These are phyloP conservation scores for Petroica traversi DNA, from an alignment of 2,113 vertebrate genomes.

Conservation along the genomic window DNA sequence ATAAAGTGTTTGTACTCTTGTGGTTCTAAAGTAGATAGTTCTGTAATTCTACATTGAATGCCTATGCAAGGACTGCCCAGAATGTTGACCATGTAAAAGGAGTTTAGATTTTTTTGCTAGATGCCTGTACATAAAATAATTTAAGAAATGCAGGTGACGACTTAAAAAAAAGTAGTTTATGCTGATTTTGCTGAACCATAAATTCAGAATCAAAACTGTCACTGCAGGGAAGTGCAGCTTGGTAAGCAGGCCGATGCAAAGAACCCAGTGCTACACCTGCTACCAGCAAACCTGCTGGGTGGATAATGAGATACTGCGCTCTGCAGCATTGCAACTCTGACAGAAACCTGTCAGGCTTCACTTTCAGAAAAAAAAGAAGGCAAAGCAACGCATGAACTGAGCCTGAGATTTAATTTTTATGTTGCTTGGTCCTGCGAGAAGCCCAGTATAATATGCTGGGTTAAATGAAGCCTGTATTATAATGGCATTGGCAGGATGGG, in stretches of 20 bases:
- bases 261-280: not conserved
- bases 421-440: not conserved
- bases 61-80: not conserved
- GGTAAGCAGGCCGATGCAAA: not conserved
- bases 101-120: not conserved
- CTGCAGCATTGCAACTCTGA: not conserved
- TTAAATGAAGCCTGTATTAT: not conserved
- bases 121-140: not conserved
- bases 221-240: not conserved
- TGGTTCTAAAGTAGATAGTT: not conserved
- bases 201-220: not conserved
- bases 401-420: not conserved
- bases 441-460: not conserved
- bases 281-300: not conserved
- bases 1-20: not conserved
- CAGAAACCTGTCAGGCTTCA: not conserved
- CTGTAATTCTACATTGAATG: not conserved
- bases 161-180: not conserved
- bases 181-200: not conserved
- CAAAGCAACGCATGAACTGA: not conserved
- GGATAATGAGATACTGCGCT: not conserved
- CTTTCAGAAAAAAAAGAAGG: not conserved
- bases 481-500: not conserved
- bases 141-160: not conserved
- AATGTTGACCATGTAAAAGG: not conserved